Evolutionary conservation across 1,140 invertebrate genomes (phyloP).

Genomic region (Homalodisca vitripennis): DNA sequence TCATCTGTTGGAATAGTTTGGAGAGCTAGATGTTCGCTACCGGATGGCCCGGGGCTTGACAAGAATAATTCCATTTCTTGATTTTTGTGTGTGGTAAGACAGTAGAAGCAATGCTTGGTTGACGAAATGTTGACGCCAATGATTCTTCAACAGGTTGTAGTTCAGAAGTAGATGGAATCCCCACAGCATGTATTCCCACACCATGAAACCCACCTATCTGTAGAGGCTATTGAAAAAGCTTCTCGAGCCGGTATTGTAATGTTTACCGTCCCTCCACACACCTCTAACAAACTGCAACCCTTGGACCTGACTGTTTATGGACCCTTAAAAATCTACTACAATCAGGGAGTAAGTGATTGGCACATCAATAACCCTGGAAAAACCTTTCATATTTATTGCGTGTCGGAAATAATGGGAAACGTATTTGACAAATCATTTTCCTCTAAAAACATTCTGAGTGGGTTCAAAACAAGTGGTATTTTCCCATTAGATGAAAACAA

Average conservation of each 20-base stretch:
- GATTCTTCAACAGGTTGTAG: conserved; percentile 24
- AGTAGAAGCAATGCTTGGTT: conserved; percentile 19
- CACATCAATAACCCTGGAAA: not conserved
- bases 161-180: conserved; percentile 33
- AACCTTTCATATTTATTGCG: not conserved
- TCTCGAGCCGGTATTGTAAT: not conserved
- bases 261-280: too few species aligned
- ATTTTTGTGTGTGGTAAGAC: not conserved
- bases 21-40: not conserved
- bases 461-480: not conserved
- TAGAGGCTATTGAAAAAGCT: not conserved
- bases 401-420: too few species aligned
- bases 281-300: too few species aligned
- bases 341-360: not conserved
- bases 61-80: not conserved
- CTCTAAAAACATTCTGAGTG: not conserved
- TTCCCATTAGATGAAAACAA: too few species aligned
- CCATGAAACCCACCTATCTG: not conserved
- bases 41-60: not conserved
- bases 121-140: too few species aligned
- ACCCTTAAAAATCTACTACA: not conserved
- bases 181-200: conserved; percentile 26
- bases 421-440: not conserved
- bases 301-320: too few species aligned
- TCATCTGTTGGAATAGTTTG: not conserved